Base-by-base conservation (phyloP, 2,113 vertebrate genomes). In the Tragulus kanchil region DNA sequence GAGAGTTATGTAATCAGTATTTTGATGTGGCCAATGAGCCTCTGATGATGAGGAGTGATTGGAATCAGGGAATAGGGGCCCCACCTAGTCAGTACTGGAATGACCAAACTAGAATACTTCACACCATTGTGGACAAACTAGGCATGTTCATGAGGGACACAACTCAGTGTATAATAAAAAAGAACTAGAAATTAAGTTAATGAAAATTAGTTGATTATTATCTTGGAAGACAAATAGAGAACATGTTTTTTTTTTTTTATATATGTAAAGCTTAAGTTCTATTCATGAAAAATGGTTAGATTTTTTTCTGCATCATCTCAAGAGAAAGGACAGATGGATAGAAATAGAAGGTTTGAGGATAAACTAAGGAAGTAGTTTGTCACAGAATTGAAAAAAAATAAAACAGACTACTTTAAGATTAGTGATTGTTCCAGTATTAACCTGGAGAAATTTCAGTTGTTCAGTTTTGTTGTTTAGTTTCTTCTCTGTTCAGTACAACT, bases 361-460 rank as follows among this genome's bases (percentile, higher is more conserved):
- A 67, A 59, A 81, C 50, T 93, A 84, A 93, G 45, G 15, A 96
- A 92, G 16, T 89, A 45, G 4, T 88, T 89, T 90, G 77, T 94
- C 62, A 85, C 4, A 45, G 31, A 85, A 3, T 6, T 88, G 58
- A 78, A 36, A 92, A 89, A n/a, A 95, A 97, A 67, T 45, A n/a
- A 81, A 96, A 83, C 50, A 21, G 13, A 52, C 36, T 93, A 13
- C 15, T 65, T 36, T 36, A n/a, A 52, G 6, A 69, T 79, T 64
- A 93, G 59, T 54, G 11, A 84, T 64, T 59, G 25, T 89, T 93
- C 50, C 65, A n/a, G 15, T 81, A 65, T 50, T 90, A 83, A 85
- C 26, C 16, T 96, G 19, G 42, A 78, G 58, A 96, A 89, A 59
- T 58, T 94, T 77, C 83, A 84, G n/a, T 82, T 61, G 77, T 56